Evolutionary conservation across 2,888 invertebrate species (phyloP).

Genomic region (Norana najaformis): DNA sequence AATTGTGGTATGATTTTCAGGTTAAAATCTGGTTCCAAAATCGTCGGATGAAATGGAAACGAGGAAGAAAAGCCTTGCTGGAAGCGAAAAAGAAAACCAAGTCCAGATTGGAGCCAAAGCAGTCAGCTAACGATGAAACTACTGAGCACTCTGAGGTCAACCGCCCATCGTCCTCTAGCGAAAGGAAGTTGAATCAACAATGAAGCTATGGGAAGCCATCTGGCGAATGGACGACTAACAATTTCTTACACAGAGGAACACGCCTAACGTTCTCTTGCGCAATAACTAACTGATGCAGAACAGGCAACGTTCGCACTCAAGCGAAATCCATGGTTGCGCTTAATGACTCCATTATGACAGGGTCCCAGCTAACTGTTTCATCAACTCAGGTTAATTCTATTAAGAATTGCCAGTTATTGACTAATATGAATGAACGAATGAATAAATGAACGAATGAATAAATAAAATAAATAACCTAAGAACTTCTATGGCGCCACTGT

Average conservation of each 20-base stretch:
- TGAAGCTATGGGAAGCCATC: neutral
- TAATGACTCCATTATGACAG: neutral
- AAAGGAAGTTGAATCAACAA: neutral
- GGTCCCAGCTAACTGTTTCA: neutral
- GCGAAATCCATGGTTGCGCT: neutral
- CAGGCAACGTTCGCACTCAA: neutral
- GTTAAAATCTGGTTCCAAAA: neutral
- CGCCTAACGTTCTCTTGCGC: neutral
- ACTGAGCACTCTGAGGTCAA: neutral
- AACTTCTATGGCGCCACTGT: too few relatives aligned
- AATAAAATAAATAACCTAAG: neutral
- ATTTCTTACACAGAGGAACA: neutral
- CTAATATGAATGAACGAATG: too few relatives aligned
- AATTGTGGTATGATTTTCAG: neutral
- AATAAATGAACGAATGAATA: neutral
- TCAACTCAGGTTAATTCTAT: neutral
- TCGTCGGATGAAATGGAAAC: slow-evolving; percentile 13
- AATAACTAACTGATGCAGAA: neutral
- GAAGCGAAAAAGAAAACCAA: neutral
- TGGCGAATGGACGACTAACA: neutral
- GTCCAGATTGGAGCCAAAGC: neutral
- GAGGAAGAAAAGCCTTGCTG: neutral
- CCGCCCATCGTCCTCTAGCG: neutral
- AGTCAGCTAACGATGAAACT: neutral
- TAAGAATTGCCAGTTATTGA: too few relatives aligned